Base-by-base conservation (phyloP, 2,888 invertebrate genomes). In the Melitaea athalia region DNA sequence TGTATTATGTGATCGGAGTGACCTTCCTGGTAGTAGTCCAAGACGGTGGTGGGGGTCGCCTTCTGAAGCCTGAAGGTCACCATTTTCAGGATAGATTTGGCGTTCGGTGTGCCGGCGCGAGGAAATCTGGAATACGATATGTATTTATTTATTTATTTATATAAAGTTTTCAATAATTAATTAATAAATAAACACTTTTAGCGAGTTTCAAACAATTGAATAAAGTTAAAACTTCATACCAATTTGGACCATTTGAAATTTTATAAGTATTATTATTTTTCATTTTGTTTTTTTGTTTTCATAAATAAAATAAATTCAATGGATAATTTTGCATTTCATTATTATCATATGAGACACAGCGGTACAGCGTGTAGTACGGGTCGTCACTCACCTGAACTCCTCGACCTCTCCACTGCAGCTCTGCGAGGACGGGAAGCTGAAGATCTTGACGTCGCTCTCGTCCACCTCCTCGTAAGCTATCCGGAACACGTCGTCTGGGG, bases 391-490 rank as follows among this genome's bases (percentile, higher is more conserved):
- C 93, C 93, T 89, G 86, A 95, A 97, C 85, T 97, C 97, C 79
- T 98, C 97, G 2, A 96, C 94, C 76, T 97, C 97, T 0, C 96
- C 96, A 15, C 95, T 95, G 79, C 95, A 95, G 59, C 95, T 95
- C 81, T 96, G 95, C 0, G 97, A 96, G 0, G 97, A 96, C 0
- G 98, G 97, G 78, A 98, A 97, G 84, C 97, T 96, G 82, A 97
- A 96, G 71, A 98, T 95, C 81, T 98, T 97, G 31, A 99, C 99
- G 74, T 97, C 96, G 59, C 96, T 96, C 86, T 97, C 97, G 76
- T 97, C 97, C 0, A 97, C 96, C 82, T 97, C 97, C 83, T 97
- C 97, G 76, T 97, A 97, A 10, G 96, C 94, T 92, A 97, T 96
- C 82, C 97, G 93, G 89, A 95, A 97, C 49, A 96, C 91, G 71